Base-by-base conservation (phyloP, 2,888 invertebrate species). In the Penaeus monodon region DNA sequence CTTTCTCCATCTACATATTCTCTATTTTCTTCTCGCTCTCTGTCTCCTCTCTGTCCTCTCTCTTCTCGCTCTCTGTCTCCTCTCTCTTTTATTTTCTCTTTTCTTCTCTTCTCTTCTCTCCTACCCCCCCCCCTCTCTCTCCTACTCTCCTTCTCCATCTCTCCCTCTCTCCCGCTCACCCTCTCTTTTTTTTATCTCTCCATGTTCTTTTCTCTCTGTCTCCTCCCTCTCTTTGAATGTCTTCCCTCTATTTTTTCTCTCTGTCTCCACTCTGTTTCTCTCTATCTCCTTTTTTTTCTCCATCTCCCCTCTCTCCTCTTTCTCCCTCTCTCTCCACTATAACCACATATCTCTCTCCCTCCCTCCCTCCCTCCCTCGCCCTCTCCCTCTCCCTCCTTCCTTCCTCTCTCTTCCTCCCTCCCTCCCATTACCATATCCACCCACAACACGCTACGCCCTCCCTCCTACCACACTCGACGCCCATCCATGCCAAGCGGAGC, bases 301-400 rank as follows among this genome's bases (percentile, higher is more conserved):
- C 8, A 1, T 8, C 10, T 7, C 7, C 17, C 7, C 29, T 6
- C n/a, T 17, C 3, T 17, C 17, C 29, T 29, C 70, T 3, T 12
- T 3, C 10, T 4, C 3, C 20, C 24, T 17, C 70, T n/a, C 0
- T 3, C 17, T 3, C 3, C 29, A 24, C n/a, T 10, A 7, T n/a
- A 24, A 0, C 3, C 14, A 17, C 57, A 2, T 8, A 0, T 7
- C 6, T 7, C 38, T 3, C 1, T 3, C 1, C 3, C 3, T 33
- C 38, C 7, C 7, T 44, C 38, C 7, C 38, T 44, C 38, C 7
- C 38, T 33, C 33, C 33, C 33, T 33, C 33, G 2, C 68, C 10
- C 29, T 68, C n/a, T 7, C 17, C 8, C 29, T 68, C n/a, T n/a
- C 68, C 68, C 68, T 6, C 14, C 49, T 7, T 14, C 33, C 3